Percentiles rank a stretch among this genome's conserved stretches.
Evolutionary conservation across 2,797 vertebrate genomes (phyloP).

Genomic region (Parotocinclus haroldoi): DNA sequence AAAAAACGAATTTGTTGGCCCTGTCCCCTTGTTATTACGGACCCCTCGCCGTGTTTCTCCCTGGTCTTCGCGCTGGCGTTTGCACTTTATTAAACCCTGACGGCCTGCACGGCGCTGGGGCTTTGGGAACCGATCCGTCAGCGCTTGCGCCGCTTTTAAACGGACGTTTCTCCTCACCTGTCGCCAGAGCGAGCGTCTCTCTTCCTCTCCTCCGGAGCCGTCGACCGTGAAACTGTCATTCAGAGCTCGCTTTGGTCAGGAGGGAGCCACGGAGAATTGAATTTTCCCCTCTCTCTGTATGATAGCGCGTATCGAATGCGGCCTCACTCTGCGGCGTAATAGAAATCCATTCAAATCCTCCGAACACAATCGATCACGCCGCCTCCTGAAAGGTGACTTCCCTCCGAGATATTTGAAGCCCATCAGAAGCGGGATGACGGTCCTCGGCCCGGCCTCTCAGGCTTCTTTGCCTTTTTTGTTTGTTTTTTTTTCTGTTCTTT

Average conservation of each 20-base stretch:
- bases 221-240: conserved; percentile 63
- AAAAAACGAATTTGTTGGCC: no score
- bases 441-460: not conserved
- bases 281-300: conserved; percentile 45
- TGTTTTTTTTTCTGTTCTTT: no score
- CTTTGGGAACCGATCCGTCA: conserved; percentile 13
- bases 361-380: conserved; percentile 46
- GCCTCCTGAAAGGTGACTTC: conserved; percentile 35
- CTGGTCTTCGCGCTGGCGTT: no score
- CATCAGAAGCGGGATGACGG: conserved; percentile 19
- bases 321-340: conserved; percentile 40
- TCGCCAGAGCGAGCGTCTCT: not conserved
- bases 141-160: conserved; percentile 18
- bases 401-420: conserved; percentile 49
- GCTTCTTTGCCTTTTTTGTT: not conserved
- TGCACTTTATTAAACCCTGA: no score
- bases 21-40: no score
- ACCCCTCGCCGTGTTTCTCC: no score
- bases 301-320: conserved; percentile 43
- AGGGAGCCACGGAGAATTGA: conserved; percentile 46
- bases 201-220: conserved; percentile 41
- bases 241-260: conserved; percentile 47
- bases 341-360: conserved; percentile 52
- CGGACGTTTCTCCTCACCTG: conserved; percentile 18
- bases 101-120: not conserved